A percentile compares a stretch with the other conserved stretches of the same genome.
Conservation (phyloP, 1,140 invertebrate species). For the Euborellia annulipes region DNA sequence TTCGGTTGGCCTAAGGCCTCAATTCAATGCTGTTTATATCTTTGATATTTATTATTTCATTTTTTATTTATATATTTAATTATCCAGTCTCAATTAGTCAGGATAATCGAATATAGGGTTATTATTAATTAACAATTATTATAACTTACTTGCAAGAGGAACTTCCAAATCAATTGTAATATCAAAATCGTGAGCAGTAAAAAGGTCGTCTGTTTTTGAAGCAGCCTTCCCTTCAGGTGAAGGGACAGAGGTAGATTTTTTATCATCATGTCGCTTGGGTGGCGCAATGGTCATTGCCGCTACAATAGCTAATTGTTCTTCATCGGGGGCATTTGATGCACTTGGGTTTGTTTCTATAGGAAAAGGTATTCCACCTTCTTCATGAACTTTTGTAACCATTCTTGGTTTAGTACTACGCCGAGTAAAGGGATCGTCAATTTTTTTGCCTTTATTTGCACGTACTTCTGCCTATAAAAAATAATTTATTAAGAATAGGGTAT, state of each 20-base stretch:
- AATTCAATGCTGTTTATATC: too few species aligned
- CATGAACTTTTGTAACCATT: slow-evolving; percentile 54
- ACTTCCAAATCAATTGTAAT: slow-evolving; percentile 87
- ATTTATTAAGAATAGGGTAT: slow-evolving; percentile 3
- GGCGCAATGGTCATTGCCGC: slow-evolving; percentile 1
- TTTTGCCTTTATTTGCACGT: slow-evolving; percentile 61
- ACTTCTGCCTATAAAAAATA: slow-evolving; percentile 37
- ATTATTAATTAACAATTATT: not conserved
- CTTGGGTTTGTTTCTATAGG: not conserved
- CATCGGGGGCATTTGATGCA: not conserved
- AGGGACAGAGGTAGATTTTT: slow-evolving; percentile 25
- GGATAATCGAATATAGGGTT: too few species aligned
- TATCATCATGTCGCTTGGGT: slow-evolving; percentile 10
- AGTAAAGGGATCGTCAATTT: slow-evolving; percentile 85
- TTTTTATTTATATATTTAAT: not conserved
- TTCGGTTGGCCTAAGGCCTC: too few species aligned
- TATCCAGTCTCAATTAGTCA: too few species aligned
- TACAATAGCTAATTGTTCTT: not conserved
- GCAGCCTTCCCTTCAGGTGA: slow-evolving; percentile 30
- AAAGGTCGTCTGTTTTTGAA: slow-evolving; percentile 44
- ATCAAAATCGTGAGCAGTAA: slow-evolving; percentile 91
- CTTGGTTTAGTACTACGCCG: slow-evolving; percentile 77
- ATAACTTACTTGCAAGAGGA: slow-evolving; percentile 53
- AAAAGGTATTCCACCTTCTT: not conserved
- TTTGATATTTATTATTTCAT: slow-evolving; percentile 9